Conservation (phyloP, 37 sponge, comb jelly and placozoan genomes). For the Petrosia ficiformis region DNA sequence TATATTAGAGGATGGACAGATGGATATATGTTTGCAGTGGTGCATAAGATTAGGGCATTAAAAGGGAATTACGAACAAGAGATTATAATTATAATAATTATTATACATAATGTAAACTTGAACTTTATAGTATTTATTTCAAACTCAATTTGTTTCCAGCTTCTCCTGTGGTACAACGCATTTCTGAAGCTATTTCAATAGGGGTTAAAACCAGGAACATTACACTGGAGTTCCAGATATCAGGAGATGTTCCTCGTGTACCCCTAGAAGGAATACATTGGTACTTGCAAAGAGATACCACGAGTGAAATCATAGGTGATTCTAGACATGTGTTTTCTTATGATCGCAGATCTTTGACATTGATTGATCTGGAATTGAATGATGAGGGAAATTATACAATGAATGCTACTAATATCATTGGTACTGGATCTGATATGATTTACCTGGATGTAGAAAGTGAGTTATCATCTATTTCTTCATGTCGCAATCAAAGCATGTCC, state of each 20-base stretch:
- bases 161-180: not conserved
- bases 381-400: constrained; percentile 25
- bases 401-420: constrained; percentile 11
- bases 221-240: not conserved
- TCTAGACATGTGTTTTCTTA: not conserved
- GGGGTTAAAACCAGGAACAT: constrained; percentile 1
- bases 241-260: not conserved
- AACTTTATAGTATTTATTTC: not conserved
- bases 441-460: constrained; percentile 21
- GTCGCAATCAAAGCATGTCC: not conserved
- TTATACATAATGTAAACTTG: not conserved
- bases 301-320: not conserved
- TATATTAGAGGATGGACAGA: no score
- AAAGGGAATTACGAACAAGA: not conserved
- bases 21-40: no score
- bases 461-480: not conserved
- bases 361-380: not conserved
- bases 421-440: constrained; percentile 5
- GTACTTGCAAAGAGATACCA: not conserved
- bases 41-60: no score
- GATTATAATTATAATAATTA: no score
- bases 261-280: not conserved
- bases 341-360: not conserved
- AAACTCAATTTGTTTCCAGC: not conserved
- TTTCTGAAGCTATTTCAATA: not conserved